Percentiles rank a stretch among this genome's conserved stretches.
Conservation (phyloP, 2,113 vertebrate species). For the Erythrocercus mccallii region DNA sequence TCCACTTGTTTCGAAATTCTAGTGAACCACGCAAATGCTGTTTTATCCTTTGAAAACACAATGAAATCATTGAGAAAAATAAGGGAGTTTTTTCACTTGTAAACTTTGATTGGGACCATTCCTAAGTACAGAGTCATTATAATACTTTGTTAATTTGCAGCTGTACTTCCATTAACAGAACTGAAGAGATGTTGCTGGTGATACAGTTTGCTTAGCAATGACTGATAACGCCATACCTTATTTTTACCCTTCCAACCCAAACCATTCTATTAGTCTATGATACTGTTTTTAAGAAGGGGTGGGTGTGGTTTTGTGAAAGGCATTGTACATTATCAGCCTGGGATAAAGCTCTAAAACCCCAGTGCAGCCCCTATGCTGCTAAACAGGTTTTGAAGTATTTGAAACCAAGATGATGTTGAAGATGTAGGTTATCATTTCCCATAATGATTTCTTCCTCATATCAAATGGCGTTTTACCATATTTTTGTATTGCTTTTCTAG, state of each 20-base stretch:
- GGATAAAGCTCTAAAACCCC: background rate
- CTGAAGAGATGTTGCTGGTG: background rate
- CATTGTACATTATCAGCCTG: background rate
- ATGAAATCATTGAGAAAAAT: background rate
- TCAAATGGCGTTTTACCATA: background rate
- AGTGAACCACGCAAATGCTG: background rate
- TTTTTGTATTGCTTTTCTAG: background rate
- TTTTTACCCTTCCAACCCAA: background rate
- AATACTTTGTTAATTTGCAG: background rate
- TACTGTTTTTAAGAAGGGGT: background rate
- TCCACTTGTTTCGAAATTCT: background rate
- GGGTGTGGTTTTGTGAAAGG: background rate
- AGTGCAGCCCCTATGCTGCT: background rate
- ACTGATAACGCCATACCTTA: background rate
- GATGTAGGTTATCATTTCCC: background rate
- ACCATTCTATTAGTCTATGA: background rate
- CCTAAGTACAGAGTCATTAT: background rate
- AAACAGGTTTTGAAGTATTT: background rate
- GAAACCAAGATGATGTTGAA: background rate
- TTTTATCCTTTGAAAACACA: background rate
- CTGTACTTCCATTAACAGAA: background rate
- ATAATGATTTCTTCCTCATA: background rate
- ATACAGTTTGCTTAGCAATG: background rate
- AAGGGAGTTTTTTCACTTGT: fast-evolving
- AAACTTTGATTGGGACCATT: background rate